Conservation (phyloP, 1,140 invertebrate species). For the Drosophila parvula region DNA sequence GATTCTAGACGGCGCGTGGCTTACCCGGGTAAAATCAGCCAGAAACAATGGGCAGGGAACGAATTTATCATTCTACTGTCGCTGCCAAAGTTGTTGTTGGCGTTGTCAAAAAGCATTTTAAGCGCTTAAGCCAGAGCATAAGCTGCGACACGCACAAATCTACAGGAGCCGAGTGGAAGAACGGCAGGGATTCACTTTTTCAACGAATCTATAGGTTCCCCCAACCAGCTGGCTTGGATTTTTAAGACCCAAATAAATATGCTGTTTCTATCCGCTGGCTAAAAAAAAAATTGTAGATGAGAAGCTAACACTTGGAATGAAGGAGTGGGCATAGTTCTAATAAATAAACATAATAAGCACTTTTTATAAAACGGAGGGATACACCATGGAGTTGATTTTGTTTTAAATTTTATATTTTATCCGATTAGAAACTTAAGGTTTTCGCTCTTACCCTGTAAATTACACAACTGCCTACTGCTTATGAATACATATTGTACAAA, state of each 20-base stretch:
- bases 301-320: not conserved
- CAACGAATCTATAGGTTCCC: conserved; percentile 2
- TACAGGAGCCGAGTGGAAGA: conserved; percentile 10
- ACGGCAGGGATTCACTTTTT: conserved; percentile 9
- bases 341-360: not conserved
- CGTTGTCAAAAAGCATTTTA: conserved; percentile 80
- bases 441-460: not conserved
- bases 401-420: not conserved
- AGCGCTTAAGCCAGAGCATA: conserved; percentile 69
- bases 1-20: conserved; percentile 40
- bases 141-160: conserved; percentile 72
- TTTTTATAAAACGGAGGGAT: too few species aligned
- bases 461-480: too few species aligned
- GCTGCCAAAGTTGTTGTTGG: conserved; percentile 21
- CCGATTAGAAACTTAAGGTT: not conserved
- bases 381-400: not conserved
- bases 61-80: conserved; percentile 71
- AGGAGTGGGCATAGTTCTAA: not conserved
- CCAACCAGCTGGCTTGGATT: not conserved
- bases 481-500: not conserved
- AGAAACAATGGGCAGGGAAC: conserved; percentile 44
- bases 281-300: not conserved
- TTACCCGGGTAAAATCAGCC: conserved; percentile 25
- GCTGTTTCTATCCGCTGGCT: not conserved
- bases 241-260: not conserved